Base-by-base conservation (phyloP, 2,113 vertebrate species). In the Myotis davidii region DNA sequence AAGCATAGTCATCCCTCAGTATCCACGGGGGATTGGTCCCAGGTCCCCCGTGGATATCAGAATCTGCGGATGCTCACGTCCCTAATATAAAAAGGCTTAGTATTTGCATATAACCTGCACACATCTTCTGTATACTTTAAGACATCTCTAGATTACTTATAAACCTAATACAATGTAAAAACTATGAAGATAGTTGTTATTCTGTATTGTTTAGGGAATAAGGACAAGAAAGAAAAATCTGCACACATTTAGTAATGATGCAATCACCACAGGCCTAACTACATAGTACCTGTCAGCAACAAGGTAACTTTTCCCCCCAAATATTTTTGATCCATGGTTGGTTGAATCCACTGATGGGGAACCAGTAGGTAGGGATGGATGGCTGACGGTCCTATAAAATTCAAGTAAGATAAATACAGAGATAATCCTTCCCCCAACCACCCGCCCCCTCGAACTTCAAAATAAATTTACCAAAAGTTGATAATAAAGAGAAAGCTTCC, bases 401-500 rank as follows among this genome's bases (percentile, higher is more conserved):
- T 84, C 21, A 83, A 54, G 25, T 32, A 54, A 88, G 50, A 29
- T 50, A 85, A 56, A 61, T 64, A n/a, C 17, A 32, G 37, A 54
- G 50, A 90, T 65, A 91, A 64, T 52, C 39, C 78, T 23, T 77
- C 25, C 13, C 10, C 61, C 45, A 42, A 42, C 42, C 42, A 42
- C 77, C 8, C 69, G 11, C 50, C 16, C 56, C 37, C 17, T 6
- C 54, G 10, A 32, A 56, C 9, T 54, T 86, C 32, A 84, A 92
- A 91, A 94, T 93, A 96, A 85, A 86, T 92, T 89, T 87, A 27
- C 37, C 42, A 61, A 52, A 50, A 85, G 34, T 81, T 54, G 32
- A 70, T 74, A 56, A 34, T 81, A 92, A 79, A 88, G 59, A 89
- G 34, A 89, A 94, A 85, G 34, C 67, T 18, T 88, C 76, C 18